A percentile compares a stretch with the other conserved stretches of the same genome.
Conservation (phyloP, 2,113 vertebrate genomes). For the Bettongia penicillata region DNA sequence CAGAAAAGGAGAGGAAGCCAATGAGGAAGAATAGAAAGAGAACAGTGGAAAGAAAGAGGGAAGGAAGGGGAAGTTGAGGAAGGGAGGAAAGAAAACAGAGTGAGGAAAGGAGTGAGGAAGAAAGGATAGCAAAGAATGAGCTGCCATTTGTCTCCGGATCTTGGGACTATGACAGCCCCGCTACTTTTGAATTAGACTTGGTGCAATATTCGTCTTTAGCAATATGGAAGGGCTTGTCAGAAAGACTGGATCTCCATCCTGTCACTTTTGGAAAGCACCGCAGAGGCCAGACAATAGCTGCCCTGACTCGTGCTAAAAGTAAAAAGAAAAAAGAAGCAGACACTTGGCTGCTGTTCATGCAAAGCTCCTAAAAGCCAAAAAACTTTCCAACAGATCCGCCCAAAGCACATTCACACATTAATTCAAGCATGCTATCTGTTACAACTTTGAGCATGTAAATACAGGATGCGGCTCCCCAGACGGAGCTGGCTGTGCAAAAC, state of each 20-base stretch:
- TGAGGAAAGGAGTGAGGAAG: background rate
- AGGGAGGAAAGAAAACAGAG: background rate
- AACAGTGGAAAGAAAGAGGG: background rate
- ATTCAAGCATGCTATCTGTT: conserved; percentile 59
- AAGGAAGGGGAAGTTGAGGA: background rate
- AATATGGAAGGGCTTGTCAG: background rate
- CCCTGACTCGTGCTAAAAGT: conserved; percentile 6
- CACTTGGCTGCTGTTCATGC: conserved; percentile 16
- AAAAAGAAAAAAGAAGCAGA: conserved; percentile 14
- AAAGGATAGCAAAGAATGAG: background rate
- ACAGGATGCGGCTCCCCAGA: conserved; percentile 46
- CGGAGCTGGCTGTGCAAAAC: conserved; percentile 51
- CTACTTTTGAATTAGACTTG: background rate
- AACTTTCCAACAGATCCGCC: conserved; percentile 19
- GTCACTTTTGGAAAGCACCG: background rate
- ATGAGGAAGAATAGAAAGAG: background rate
- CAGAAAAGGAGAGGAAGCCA: background rate
- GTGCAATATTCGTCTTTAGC: background rate
- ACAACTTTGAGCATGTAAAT: background rate
- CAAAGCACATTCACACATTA: conserved; percentile 28
- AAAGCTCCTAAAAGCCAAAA: conserved; percentile 55
- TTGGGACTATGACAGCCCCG: background rate
- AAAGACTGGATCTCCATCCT: background rate
- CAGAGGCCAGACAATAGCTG: background rate
- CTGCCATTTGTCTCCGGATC: background rate